Conservation (phyloP, 2,797 vertebrate species). For the Coendou prehensilis region DNA sequence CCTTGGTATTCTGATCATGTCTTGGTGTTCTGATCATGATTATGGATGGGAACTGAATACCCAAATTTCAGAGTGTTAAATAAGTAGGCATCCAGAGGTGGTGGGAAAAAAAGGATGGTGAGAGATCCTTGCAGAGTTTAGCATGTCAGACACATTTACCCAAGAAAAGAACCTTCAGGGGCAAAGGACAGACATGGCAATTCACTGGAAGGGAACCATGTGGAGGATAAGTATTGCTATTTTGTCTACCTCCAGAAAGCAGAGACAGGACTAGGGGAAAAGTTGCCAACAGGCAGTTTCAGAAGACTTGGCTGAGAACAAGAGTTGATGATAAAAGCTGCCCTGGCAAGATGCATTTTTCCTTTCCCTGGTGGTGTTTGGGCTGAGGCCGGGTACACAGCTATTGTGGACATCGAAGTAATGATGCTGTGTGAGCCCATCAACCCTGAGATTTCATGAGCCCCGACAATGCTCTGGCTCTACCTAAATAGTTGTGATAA, state of each 20-base stretch:
- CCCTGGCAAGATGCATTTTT: not conserved
- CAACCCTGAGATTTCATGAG: constrained; percentile 1
- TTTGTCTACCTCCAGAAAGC: constrained; percentile 62
- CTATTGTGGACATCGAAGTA: not conserved
- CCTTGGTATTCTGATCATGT: not conserved
- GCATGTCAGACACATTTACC: not conserved
- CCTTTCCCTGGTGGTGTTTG: not conserved
- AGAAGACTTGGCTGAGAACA: constrained; percentile 4
- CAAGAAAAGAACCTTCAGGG: not conserved
- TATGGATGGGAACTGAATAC: not conserved
- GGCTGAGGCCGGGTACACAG: not conserved
- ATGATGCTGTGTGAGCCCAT: not conserved
- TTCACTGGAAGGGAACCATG: not conserved
- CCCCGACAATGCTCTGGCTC: not conserved
- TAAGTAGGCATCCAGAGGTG: not conserved
- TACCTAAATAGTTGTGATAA: constrained; percentile 49
- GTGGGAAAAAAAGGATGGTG: not conserved
- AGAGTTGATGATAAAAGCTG: not conserved
- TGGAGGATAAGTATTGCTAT: constrained; percentile 11
- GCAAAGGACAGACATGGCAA: not conserved
- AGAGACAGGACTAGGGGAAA: not conserved
- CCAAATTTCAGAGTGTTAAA: not conserved
- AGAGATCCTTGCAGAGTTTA: not conserved
- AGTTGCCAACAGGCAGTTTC: not conserved
- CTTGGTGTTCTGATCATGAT: not conserved